Evolutionary conservation across 2,797 vertebrate species (phyloP), one percentile per base, ranked within the genome.

Genomic region (Sebastes reedi): DNA sequence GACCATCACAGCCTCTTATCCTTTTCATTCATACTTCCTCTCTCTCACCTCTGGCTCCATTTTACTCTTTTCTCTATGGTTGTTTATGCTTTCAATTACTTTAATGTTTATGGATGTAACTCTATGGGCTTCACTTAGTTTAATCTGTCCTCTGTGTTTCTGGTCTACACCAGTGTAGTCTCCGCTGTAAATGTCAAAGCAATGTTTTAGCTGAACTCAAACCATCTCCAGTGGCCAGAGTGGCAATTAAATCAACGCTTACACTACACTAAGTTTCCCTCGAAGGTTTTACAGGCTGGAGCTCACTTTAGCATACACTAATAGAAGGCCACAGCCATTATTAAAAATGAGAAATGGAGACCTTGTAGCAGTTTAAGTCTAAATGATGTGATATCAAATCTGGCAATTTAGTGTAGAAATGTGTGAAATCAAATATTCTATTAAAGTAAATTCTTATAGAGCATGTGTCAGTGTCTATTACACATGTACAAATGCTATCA

Each of bases 161-260:
- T 62, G 18, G 67, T 82, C 27, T 50, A 50, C 46, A 62, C 12
- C 22, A 20, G 34, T 60, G 18, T 46, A 66, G 52, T 71, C 61
- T 77, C 42, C 50, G 73, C 18, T 67, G 62, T 82, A 84, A 80
- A 82, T 86, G 65, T 82, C 86, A 81, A 42, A 71, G 71, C 55
- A 60, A 22, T 75, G 42, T 73, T 78, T 65, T 29, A 79, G 34
- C 64, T 27, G 39, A 68, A 54, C 34, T 67, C 39, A 76, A 58
- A 66, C 24, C n/a, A 54, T 72, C 69, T 81, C 72, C 64, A 29
- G 56, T 34, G 75, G 52, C 42, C 59, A 59, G 5, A 25, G 39
- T 32, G 9, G 36, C 42, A 74, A 77, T 79, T 80, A 70, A 75
- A 77, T 68, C 25, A 60, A 64, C 3, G 3, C 36, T 81, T 68